A percentile compares a stretch with the other conserved stretches of the same genome.
phyloP scores from a whole-genome alignment of 2,113 vertebrate genomes.

The Chloropsis cyanopogon region DNA sequence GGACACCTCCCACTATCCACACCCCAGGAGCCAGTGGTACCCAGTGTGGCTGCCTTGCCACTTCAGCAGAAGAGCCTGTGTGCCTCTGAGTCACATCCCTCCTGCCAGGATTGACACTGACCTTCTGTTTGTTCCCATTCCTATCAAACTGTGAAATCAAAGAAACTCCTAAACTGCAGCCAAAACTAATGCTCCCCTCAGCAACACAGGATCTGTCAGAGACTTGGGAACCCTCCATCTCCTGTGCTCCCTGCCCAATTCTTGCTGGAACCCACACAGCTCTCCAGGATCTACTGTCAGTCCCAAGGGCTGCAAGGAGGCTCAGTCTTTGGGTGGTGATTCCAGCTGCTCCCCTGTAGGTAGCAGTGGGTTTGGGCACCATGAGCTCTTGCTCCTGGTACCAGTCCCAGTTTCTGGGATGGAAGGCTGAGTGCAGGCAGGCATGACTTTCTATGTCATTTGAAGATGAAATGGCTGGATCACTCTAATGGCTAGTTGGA shows the following conservation, averaged over 20 bases:
- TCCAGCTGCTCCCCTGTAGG: background rate
- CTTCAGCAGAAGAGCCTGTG: background rate
- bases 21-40: background rate
- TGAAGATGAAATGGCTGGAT: conserved; percentile 4
- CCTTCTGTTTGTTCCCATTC: background rate
- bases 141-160: background rate
- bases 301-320: background rate
- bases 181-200: background rate
- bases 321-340: background rate
- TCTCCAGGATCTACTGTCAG: background rate
- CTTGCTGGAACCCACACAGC: background rate
- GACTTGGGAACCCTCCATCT: background rate
- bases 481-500: background rate
- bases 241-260: background rate
- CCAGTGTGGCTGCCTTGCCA: fast-evolving
- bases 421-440: background rate
- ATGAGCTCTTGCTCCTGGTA: background rate
- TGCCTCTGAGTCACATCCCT: background rate
- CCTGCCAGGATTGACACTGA: background rate
- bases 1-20: background rate
- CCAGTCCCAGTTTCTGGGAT: background rate
- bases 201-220: background rate
- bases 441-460: background rate
- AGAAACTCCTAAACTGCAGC: background rate
- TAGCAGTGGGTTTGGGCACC: background rate